Conservation (phyloP, 2,797 vertebrate genomes). For the Peromyscus attwateri region DNA sequence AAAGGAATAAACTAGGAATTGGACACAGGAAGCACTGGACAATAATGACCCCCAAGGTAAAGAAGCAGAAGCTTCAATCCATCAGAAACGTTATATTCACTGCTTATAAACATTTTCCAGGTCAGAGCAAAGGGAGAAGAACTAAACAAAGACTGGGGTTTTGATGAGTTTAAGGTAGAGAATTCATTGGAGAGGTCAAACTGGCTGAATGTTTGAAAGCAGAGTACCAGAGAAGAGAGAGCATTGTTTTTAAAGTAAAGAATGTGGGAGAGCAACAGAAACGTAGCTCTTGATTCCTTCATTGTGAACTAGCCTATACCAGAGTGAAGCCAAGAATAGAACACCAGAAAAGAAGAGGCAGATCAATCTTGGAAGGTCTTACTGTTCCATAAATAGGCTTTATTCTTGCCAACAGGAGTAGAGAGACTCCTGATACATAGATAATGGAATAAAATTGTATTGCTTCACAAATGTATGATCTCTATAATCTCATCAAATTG, state of each 20-base stretch:
- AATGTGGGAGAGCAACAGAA: not conserved
- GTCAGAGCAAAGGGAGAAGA: not conserved
- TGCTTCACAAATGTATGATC: not conserved
- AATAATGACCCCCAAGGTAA: slow-evolving; percentile 23
- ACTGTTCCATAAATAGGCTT: not conserved
- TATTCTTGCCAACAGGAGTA: not conserved
- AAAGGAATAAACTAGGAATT: not conserved
- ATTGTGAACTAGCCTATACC: not conserved
- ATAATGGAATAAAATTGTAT: not conserved
- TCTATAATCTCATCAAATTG: slow-evolving; percentile 20
- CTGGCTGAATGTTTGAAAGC: not conserved
- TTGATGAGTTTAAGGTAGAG: slow-evolving; percentile 7
- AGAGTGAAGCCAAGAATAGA: not conserved
- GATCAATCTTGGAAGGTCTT: not conserved
- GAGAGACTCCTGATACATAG: not conserved
- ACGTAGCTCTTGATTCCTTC: not conserved
- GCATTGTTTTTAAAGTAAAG: not conserved
- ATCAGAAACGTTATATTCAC: not conserved
- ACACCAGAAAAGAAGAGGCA: not conserved
- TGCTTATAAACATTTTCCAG: slow-evolving; percentile 28
- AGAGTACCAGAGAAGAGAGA: not conserved
- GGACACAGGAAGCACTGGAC: not conserved
- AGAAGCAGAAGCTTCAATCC: slow-evolving; percentile 18
- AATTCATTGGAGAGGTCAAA: not conserved
- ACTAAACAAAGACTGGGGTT: not conserved